Evolutionary conservation across 2,113 vertebrate species (phyloP).

Genomic region (Dolichotis patagonum): DNA sequence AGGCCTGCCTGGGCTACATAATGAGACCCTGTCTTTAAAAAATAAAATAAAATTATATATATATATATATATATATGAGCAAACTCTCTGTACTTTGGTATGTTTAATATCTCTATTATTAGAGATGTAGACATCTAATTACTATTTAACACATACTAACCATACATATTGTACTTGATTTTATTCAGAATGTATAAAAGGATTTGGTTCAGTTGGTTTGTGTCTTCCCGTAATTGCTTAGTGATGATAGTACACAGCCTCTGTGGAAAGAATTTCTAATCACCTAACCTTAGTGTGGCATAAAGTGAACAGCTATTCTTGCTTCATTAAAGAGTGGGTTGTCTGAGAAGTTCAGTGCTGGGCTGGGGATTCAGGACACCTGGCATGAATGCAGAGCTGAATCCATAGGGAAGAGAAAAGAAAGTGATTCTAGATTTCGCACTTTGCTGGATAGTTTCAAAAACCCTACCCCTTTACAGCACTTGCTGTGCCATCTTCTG

Average conservation of each 20-base stretch:
- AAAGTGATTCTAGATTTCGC: not conserved
- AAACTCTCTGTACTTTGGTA: not conserved
- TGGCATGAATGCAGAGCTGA: not conserved
- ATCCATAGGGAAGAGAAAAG: not conserved
- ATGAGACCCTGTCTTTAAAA: not conserved
- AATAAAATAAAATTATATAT: not conserved
- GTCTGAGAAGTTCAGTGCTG: not conserved
- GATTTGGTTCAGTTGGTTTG: not conserved
- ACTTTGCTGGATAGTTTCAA: not conserved
- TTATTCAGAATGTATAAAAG: constrained; percentile 37
- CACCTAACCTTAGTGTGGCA: not conserved
- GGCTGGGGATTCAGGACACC: not conserved
- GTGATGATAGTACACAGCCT: not conserved
- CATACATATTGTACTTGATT: not conserved
- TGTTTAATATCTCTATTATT: constrained; percentile 17
- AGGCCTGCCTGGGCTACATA: not conserved
- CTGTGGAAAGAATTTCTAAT: not conserved
- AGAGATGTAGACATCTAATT: constrained; percentile 37
- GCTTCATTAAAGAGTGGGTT: not conserved
- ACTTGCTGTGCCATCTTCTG: not conserved
- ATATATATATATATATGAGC: not conserved
- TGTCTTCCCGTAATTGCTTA: not conserved
- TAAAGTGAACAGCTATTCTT: not conserved
- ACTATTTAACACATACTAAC: not conserved
- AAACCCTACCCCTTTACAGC: not conserved